Percentiles rank a stretch among this genome's conserved stretches.
Conservation (phyloP, 2,797 vertebrate species). For the Antrozous pallidus region DNA sequence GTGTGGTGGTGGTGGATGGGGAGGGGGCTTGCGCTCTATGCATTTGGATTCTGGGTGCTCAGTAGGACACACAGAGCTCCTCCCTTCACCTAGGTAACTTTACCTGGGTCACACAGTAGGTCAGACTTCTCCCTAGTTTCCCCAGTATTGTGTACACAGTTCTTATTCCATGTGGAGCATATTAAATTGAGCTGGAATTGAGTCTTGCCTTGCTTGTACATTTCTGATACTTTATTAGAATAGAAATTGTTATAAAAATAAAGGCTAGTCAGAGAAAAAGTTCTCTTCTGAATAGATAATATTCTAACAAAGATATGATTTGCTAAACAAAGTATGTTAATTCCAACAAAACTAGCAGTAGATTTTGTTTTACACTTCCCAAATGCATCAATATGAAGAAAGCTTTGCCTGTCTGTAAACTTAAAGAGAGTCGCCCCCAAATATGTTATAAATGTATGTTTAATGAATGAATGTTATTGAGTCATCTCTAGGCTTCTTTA, state of each 20-base stretch:
- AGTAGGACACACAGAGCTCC: not conserved
- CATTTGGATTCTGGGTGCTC: not conserved
- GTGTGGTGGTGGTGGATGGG: too few relatives aligned
- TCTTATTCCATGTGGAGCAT: not conserved
- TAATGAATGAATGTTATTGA: not conserved
- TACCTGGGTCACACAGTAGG: not conserved
- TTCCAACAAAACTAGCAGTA: not conserved
- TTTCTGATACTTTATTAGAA: not conserved
- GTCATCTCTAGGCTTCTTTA: constrained; percentile 1
- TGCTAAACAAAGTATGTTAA: not conserved
- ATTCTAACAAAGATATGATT: not conserved
- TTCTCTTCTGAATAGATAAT: not conserved
- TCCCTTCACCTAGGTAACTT: not conserved
- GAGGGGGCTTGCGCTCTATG: not conserved
- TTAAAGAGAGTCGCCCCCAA: not conserved
- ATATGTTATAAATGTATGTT: not conserved
- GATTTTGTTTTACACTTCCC: not conserved
- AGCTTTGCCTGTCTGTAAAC: not conserved
- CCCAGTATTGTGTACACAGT: not conserved
- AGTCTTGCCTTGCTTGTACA: not conserved
- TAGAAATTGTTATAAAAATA: not conserved
- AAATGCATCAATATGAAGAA: not conserved
- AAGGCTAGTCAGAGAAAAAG: not conserved
- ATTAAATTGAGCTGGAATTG: not conserved
- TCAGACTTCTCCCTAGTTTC: not conserved